Percentiles rank a stretch among this genome's conserved stretches.
phyloP scores from a whole-genome alignment of 1,140 invertebrate species.

The Zaprionus capensis region DNA sequence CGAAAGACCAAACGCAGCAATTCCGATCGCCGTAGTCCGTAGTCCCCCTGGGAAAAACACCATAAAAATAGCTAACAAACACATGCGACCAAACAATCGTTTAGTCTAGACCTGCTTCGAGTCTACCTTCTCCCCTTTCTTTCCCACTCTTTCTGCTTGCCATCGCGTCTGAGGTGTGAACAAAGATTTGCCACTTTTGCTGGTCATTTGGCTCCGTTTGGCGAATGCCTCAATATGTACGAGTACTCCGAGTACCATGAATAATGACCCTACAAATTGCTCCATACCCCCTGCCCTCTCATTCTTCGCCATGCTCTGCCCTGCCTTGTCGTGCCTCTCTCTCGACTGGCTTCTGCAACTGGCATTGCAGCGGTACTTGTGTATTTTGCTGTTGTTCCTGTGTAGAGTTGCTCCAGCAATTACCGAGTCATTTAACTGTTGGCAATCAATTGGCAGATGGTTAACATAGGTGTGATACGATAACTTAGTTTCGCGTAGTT shows the following conservation, averaged over 20 bases:
- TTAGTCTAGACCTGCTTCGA: conserved; percentile 18
- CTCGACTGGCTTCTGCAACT: conserved; percentile 46
- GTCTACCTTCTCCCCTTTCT: neutral
- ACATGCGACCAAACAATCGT: conserved; percentile 54
- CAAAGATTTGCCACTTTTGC: conserved; percentile 82
- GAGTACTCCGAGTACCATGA: conserved; percentile 52
- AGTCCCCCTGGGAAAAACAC: conserved; percentile 1
- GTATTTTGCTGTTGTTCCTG: conserved; percentile 35
- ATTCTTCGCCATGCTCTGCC: too few species aligned
- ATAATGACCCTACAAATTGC: conserved; percentile 78
- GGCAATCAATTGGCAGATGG: conserved; percentile 63
- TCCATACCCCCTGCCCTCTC: conserved; percentile 17
- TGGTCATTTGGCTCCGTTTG: conserved; percentile 62
- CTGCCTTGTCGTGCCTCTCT: conserved; percentile 24
- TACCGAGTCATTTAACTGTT: conserved; percentile 70
- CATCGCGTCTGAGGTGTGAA: conserved; percentile 62
- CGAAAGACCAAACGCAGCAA: conserved; percentile 77
- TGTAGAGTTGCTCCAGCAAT: conserved; percentile 61
- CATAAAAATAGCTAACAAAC: conserved; percentile 76
- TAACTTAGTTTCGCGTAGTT: conserved; percentile 12
- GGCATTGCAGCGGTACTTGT: conserved; percentile 49
- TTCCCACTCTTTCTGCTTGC: neutral
- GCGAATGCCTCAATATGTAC: conserved; percentile 61
- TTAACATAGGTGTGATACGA: conserved; percentile 34
- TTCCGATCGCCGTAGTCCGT: conserved; percentile 26